Evolutionary conservation across 2,888 invertebrate genomes (phyloP).

Genomic region (Limenitis camilla): DNA sequence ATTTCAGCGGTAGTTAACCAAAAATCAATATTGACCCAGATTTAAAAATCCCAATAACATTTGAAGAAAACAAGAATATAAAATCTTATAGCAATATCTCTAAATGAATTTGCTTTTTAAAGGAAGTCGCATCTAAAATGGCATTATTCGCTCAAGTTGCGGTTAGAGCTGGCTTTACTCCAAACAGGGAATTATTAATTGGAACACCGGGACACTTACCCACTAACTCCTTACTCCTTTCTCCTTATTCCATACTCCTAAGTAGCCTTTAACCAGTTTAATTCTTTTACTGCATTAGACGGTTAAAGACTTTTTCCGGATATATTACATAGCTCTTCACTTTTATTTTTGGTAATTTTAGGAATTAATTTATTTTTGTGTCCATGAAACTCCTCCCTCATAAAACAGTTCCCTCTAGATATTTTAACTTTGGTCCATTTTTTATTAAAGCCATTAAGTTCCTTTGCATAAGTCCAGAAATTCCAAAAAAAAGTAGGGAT

Average conservation of each 20-base stretch:
- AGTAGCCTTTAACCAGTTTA: conserved; percentile 33
- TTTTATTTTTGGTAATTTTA: background rate
- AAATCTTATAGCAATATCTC: conserved; percentile 1
- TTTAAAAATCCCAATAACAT: too few species aligned
- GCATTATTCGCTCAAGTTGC: conserved; percentile 31
- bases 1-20: too few species aligned
- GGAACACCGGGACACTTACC: conserved; percentile 38
- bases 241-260: conserved; percentile 29
- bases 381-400: too few species aligned
- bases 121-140: conserved; percentile 24
- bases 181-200: conserved; percentile 44
- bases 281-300: conserved; percentile 36
- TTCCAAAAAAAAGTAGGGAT: too few species aligned
- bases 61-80: background rate
- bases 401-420: too few species aligned
- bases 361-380: too few species aligned
- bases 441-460: too few species aligned
- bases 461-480: too few species aligned
- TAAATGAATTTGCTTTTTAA: conserved; percentile 29
- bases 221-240: conserved; percentile 29
- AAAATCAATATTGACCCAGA: too few species aligned
- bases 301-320: background rate
- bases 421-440: too few species aligned
- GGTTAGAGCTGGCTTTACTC: conserved; percentile 32
- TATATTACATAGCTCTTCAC: background rate